Base-by-base conservation (phyloP, 2,113 vertebrate species). In the Rhagologus leucostigma region DNA sequence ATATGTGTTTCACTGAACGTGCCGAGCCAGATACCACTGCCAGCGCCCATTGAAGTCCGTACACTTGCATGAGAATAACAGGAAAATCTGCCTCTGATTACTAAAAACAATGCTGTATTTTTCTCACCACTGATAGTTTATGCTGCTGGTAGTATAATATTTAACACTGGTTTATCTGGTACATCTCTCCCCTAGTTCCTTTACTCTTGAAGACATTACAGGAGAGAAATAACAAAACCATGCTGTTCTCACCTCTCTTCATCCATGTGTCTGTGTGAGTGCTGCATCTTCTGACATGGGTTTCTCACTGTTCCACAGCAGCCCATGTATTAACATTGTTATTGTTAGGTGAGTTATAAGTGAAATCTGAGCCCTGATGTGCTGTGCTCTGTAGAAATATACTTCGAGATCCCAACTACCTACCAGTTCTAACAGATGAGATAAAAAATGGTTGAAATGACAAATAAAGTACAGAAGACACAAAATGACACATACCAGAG, bases 211-310 rank as follows among this genome's bases (percentile, higher is more conserved):
- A 90, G 62, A 15, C 3, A 3, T 42, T 37, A 33, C 12, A 63
- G 41, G 42, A 53, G 42, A 86, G n/a, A n/a, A 86, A n/a, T 27
- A 65, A 50, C 20, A n/a, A 37, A 70, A 22, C 12, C 1, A 1
- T 8, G 13, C 50, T 46, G 17, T 64, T 82, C 57, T 64, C 65
- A 64, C n/a, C 32, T 57, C 78, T 47, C 9, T 2, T 21, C n/a
- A 44, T 75, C 47, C 47, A 49, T 0, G 7, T 47, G 55, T 50
- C 65, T 27, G 15, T 5, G 26, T 6, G 24, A 35, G 68, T 33
- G 44, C 4, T 74, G 69, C 3, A 6, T 5, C 37, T 53, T 49
- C 44, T 47, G 16, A 20, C 19, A 29, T 0, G 0, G 39, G 33
- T 3, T 24, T 62, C 59, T 52, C 75, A 14, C 78, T 46, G 53